Percentiles rank a stretch among this genome's conserved stretches.
phyloP scores from a whole-genome alignment of 2,888 invertebrate genomes.

The Smittia aterrima region DNA sequence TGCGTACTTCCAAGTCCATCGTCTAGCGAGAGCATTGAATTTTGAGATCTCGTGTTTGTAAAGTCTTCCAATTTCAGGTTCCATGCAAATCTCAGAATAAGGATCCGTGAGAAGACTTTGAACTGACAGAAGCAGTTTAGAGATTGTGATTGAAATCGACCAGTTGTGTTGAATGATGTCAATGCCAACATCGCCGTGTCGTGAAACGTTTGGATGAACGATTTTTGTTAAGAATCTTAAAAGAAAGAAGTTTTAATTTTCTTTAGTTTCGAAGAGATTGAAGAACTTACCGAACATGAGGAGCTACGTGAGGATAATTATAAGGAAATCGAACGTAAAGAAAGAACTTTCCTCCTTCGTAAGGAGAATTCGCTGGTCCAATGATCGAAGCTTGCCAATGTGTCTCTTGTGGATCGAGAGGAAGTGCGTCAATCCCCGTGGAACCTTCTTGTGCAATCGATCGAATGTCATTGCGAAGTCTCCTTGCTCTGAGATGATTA shows the following conservation, averaged over 20 bases:
- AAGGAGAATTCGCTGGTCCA: conserved; percentile 89
- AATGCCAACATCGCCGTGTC: conserved; percentile 93
- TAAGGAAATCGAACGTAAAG: conserved; percentile 86
- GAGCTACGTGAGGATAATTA: conserved; percentile 87
- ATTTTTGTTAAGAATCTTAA: conserved; percentile 91
- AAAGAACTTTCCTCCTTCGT: conserved; percentile 91
- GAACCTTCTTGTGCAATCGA: conserved; percentile 52
- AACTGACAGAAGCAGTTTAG: conserved; percentile 82
- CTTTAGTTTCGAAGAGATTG: too few relatives aligned
- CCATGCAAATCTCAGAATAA: conserved; percentile 80
- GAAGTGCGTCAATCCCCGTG: conserved; percentile 54
- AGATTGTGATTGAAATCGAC: conserved; percentile 90
- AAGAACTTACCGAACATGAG: too few relatives aligned
- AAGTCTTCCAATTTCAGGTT: conserved; percentile 76
- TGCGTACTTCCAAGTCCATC: conserved; percentile 90
- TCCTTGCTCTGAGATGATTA: conserved; percentile 78
- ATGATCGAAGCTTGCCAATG: conserved; percentile 94
- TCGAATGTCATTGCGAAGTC: conserved; percentile 72
- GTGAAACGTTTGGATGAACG: conserved; percentile 90
- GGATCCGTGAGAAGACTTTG: conserved; percentile 89
- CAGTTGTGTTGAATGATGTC: conserved; percentile 95
- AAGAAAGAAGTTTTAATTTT: too few relatives aligned
- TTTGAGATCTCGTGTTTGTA: conserved; percentile 69
- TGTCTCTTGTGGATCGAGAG: conserved; percentile 50
- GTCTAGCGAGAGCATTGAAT: conserved; percentile 77